phyloP scores from a whole-genome alignment of 2,888 invertebrate genomes.

The Cerceris ruficornis region DNA sequence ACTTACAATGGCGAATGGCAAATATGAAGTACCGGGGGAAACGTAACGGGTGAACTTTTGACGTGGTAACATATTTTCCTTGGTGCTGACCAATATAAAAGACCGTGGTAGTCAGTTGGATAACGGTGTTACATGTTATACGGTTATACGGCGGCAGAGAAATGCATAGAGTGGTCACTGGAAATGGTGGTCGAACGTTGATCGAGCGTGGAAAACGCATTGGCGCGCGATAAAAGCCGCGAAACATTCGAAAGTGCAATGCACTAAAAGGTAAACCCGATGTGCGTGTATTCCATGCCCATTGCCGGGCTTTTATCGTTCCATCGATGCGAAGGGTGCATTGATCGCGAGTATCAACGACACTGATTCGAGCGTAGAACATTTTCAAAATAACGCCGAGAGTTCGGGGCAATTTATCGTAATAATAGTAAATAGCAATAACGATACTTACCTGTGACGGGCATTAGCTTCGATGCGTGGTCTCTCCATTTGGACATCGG shows the following conservation, averaged over 20 bases:
- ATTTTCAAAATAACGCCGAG: constrained; percentile 19
- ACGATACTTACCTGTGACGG: constrained; percentile 28
- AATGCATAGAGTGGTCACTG: constrained; percentile 30
- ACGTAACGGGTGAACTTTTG: constrained; percentile 9
- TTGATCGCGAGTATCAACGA: constrained; percentile 48
- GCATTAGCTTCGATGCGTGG: background rate
- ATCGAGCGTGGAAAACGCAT: constrained; percentile 66
- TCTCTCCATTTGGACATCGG: too few species aligned
- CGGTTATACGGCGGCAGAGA: constrained; percentile 34
- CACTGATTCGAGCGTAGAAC: background rate
- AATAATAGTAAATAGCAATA: background rate
- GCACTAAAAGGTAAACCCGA: constrained; percentile 62
- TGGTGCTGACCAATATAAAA: constrained; percentile 33
- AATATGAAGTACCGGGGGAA: constrained; percentile 13
- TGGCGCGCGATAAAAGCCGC: constrained; percentile 62
- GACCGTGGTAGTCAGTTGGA: constrained; percentile 29
- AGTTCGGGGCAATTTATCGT: constrained; percentile 1
- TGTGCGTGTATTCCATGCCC: constrained; percentile 39
- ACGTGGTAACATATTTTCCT: constrained; percentile 42
- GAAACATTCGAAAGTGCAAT: constrained; percentile 65
- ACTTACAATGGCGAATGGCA: constrained; percentile 12
- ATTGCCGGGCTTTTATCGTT: constrained; percentile 55
- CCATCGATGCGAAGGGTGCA: constrained; percentile 31
- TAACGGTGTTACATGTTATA: constrained; percentile 49
- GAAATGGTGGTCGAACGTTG: constrained; percentile 46